Conservation (phyloP, 1,140 invertebrate species). For the Polypedilum pembai region DNA sequence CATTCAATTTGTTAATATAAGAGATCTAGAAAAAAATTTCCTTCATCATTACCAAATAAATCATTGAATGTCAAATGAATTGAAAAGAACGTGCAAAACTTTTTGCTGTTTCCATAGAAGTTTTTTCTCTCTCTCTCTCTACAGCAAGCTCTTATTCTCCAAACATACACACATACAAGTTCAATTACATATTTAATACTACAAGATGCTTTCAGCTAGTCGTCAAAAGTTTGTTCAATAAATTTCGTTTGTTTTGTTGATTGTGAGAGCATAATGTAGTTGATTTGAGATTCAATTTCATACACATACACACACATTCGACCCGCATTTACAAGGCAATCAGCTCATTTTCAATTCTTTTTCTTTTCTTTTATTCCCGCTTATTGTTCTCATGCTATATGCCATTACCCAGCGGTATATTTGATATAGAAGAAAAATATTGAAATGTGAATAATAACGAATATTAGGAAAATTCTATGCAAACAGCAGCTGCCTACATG, state of each 20-base stretch:
- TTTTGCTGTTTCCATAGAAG: neutral
- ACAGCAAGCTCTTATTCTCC: too few species aligned
- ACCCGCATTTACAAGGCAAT: slow-evolving; percentile 14
- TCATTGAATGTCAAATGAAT: slow-evolving; percentile 12
- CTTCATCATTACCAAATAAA: neutral
- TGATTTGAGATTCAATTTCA: slow-evolving; percentile 6
- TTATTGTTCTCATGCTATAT: too few species aligned
- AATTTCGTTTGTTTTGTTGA: slow-evolving; percentile 18
- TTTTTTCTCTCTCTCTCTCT: neutral
- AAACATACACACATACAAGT: neutral
- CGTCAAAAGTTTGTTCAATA: neutral
- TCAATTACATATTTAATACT: slow-evolving; percentile 6
- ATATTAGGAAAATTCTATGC: too few species aligned
- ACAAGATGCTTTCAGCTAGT: neutral
- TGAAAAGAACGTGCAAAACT: neutral
- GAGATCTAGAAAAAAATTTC: too few species aligned
- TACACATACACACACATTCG: neutral
- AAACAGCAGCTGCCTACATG: too few species aligned
- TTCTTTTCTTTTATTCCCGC: neutral
- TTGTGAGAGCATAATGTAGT: neutral
- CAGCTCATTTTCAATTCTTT: neutral
- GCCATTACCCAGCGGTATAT: too few species aligned
- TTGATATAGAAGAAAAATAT: too few species aligned
- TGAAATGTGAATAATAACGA: too few species aligned
- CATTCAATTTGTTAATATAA: too few species aligned